Base-by-base conservation (phyloP, 2,888 invertebrate genomes). In the Fragum whitleyi region DNA sequence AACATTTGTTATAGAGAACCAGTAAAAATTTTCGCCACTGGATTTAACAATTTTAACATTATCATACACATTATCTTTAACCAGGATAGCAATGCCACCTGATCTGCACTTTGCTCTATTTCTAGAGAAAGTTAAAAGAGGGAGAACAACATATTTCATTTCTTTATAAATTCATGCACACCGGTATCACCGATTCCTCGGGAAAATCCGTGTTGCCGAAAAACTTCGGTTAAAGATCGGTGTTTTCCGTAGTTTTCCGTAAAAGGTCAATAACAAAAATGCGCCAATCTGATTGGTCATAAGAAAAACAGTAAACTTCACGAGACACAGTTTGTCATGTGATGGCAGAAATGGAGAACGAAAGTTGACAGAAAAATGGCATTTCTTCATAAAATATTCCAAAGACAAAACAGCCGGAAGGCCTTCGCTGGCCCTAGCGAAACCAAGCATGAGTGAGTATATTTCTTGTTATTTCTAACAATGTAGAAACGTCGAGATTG, bases 311-410 rank as follows among this genome's bases (percentile, higher is more conserved):
- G 23, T 65, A 65, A 65, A 65, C 65, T 65, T 65, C 65, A 65
- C 65, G 36, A 70, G 55, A 70, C 55, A 53, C 42, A 21, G 32
- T 65, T 26, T 68, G 68, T 84, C 84, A 84, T 84, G 84, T 84
- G 84, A 84, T 68, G 73, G 42, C 72, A 39, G 39, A n/a, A 61
- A 84, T 84, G 84, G 84, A 68, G 78, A 65, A 65, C 26, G 57
- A 67, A 76, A 76, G 68, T 75, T 79, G 67, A 81, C 74, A 79
- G 73, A 78, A 83, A 62, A 74, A 86, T 86, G 86, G 86, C 86
- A 72, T 81, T 81, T 76, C n/a, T 86, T 61, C 79, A 83, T 57
- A 83, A 77, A 70, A 28, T 83, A 19, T 74, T 86, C 42, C 76
- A 79, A 53, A 32, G 72, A 39, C 51, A 71, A 55, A 86, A 83